Conservation (phyloP, 2,797 vertebrate species). For the Smutsia gigantea region DNA sequence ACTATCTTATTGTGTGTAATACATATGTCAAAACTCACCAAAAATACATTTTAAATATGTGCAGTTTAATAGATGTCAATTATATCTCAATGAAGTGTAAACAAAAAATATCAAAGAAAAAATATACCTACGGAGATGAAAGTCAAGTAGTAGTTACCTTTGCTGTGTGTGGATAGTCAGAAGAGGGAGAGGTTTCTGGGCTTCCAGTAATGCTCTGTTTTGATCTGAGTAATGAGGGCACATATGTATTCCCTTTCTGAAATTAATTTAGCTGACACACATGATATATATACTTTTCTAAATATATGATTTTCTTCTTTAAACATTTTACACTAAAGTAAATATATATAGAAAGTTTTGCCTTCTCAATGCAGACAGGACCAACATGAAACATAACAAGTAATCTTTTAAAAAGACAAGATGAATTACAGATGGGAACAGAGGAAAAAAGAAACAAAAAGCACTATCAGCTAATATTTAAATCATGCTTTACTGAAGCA, state of each 20-base stretch:
- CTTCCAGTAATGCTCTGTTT: not conserved
- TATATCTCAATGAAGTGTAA: not conserved
- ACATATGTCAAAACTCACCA: not conserved
- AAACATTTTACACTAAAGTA: constrained; percentile 49
- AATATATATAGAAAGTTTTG: not conserved
- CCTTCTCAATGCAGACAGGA: not conserved
- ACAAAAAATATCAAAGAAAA: not conserved
- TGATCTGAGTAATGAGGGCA: not conserved
- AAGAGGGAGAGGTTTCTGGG: accelerated
- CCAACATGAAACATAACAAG: not conserved
- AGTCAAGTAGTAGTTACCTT: too few relatives aligned
- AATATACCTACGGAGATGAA: not conserved
- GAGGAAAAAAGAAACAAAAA: not conserved
- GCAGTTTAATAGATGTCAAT: not conserved
- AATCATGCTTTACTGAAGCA: not conserved
- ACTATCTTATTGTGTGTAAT: not conserved
- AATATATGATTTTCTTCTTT: not conserved
- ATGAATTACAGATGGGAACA: constrained; percentile 18
- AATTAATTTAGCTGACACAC: not conserved
- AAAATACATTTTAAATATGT: not conserved
- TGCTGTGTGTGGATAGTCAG: accelerated
- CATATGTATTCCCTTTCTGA: not conserved
- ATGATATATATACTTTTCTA: not conserved
- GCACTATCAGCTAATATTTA: not conserved
- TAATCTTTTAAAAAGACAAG: constrained; percentile 21